Evolutionary conservation across 2,888 invertebrate species (phyloP).

Genomic region (Drosophila gaucha): DNA sequence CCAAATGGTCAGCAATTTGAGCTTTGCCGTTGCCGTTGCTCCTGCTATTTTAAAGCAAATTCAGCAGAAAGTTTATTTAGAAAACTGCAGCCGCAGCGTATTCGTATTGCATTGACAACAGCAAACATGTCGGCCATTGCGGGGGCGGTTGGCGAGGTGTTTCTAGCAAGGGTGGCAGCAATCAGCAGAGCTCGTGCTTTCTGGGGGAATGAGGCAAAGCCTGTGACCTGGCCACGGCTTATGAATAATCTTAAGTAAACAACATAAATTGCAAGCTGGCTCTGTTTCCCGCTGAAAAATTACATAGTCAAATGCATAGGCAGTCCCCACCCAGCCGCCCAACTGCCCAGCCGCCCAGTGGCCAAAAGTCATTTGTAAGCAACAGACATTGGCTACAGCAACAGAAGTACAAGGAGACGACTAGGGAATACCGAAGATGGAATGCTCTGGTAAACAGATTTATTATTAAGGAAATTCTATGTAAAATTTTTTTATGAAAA

Average conservation of each 20-base stretch:
- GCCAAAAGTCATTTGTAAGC: constrained; percentile 50
- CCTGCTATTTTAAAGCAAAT: constrained; percentile 68
- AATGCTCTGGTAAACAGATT: constrained; percentile 28
- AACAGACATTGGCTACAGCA: constrained; percentile 30
- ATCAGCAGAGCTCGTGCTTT: constrained; percentile 25
- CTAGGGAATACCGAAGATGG: constrained; percentile 20
- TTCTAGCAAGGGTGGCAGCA: constrained; percentile 6
- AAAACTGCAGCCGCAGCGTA: constrained; percentile 77
- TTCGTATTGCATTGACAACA: constrained; percentile 61
- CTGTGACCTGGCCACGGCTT: constrained; percentile 32
- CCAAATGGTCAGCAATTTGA: constrained; percentile 74
- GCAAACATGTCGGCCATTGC: constrained; percentile 37
- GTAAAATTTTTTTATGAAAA: no score
- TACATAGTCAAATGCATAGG: constrained; percentile 67
- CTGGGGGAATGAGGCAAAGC: not conserved
- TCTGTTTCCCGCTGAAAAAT: constrained; percentile 62
- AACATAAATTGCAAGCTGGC: constrained; percentile 73
- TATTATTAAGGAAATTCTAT: no score
- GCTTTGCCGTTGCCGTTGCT: constrained; percentile 6
- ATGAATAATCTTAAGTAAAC: constrained; percentile 75
- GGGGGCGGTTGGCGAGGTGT: not conserved
- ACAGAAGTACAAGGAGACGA: constrained; percentile 2
- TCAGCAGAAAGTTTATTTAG: constrained; percentile 79
- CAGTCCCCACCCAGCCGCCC: constrained; percentile 20
- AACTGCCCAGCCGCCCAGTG: constrained; percentile 8